phyloP scores from a whole-genome alignment of 2,797 vertebrate species.

The Pseudotriccus pelzelni region DNA sequence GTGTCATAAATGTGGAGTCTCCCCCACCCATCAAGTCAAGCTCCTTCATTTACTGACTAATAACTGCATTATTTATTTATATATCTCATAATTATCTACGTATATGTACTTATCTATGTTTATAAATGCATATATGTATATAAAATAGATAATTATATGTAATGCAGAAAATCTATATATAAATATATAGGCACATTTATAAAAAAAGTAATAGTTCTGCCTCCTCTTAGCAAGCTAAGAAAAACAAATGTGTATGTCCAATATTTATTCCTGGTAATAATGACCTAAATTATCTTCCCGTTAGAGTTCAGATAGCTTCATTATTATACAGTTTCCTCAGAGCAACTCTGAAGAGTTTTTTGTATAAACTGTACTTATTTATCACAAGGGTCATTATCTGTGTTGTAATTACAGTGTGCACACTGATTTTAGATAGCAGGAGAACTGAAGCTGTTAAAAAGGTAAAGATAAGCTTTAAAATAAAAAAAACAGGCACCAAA shows the following conservation, averaged over 20 bases:
- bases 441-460: neutral
- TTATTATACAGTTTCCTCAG: neutral
- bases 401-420: neutral
- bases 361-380: conserved; percentile 12
- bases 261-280: conserved; percentile 24
- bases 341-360: neutral
- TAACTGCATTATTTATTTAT: neutral
- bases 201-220: neutral
- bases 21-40: neutral
- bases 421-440: neutral
- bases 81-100: neutral
- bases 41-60: neutral
- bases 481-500: neutral
- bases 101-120: neutral
- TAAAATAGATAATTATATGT: neutral
- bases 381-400: neutral
- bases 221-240: neutral
- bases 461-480: neutral
- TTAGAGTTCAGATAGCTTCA: conserved; percentile 26
- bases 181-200: neutral
- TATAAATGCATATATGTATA: accelerated
- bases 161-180: neutral
- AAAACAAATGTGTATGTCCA: neutral
- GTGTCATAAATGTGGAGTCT: too few species aligned
- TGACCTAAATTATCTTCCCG: conserved; percentile 29